These are phyloP conservation scores for Alaudala cheleensis DNA, from an alignment of 2,113 vertebrate species.

Conservation along the genomic window DNA sequence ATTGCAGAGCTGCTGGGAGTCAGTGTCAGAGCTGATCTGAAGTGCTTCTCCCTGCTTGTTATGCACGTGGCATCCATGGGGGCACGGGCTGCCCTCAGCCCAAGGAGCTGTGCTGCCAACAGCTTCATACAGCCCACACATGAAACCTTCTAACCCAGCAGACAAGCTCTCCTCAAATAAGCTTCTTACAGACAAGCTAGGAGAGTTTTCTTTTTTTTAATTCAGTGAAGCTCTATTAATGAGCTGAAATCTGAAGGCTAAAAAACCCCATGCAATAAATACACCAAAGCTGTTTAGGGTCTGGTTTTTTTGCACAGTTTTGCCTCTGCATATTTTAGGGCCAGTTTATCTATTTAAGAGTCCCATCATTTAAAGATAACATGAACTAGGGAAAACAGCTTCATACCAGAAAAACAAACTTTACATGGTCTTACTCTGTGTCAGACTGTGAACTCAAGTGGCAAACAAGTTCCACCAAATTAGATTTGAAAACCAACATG, in stretches of 20 bases:
- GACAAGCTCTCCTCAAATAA: not conserved
- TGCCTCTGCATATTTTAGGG: not conserved
- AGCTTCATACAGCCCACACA: not conserved
- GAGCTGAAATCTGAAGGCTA: not conserved
- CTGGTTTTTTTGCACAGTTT: not conserved
- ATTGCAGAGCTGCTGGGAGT: not conserved
- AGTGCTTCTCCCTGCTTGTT: not conserved
- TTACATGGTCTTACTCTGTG: not conserved
- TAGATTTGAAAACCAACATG: not conserved
- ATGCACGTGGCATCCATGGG: accelerated
- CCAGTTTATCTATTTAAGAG: not conserved
- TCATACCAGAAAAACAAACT: not conserved
- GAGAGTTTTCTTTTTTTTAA: not conserved
- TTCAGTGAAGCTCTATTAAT: not conserved
- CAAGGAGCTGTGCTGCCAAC: not conserved
- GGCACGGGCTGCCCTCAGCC: not conserved
- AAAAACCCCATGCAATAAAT: not conserved
- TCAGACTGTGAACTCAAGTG: not conserved
- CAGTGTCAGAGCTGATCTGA: not conserved
- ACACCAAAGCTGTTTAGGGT: not conserved
- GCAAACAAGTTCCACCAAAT: not conserved
- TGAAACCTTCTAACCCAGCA: not conserved
- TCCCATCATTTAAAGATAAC: accelerated
- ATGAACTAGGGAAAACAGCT: not conserved
- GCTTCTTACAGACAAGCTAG: not conserved